A percentile compares a stretch with the other conserved stretches of the same genome.
Evolutionary conservation across 1,140 invertebrate genomes (phyloP).

Genomic region (Caerostris extrusa): DNA sequence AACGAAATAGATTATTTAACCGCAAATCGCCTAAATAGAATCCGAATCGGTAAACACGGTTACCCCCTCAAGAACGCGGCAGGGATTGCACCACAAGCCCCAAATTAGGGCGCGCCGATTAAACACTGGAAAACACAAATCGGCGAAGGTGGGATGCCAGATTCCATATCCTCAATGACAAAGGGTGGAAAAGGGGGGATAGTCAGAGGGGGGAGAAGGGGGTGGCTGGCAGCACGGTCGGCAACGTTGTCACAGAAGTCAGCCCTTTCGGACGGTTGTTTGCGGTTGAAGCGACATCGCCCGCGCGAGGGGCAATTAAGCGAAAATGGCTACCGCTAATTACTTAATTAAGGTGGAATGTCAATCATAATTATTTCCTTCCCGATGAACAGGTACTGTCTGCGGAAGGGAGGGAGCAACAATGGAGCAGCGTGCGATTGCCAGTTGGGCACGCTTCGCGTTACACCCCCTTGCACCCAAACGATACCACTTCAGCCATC

Average conservation of each 20-base stretch:
- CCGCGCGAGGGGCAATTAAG: conserved; percentile 74
- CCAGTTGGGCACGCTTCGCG: not conserved
- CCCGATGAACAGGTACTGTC: conserved; percentile 70
- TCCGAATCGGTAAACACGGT: not conserved
- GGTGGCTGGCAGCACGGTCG: conserved; percentile 45
- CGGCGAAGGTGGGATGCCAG: conserved; percentile 19
- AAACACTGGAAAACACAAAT: conserved; percentile 18
- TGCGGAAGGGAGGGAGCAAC: conserved; percentile 37
- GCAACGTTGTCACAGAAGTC: conserved; percentile 68
- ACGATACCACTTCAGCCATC: not conserved
- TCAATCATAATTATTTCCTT: conserved; percentile 74
- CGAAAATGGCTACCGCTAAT: conserved; percentile 76
- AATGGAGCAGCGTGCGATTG: conserved; percentile 43
- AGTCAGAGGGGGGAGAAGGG: not conserved
- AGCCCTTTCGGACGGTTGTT: conserved; percentile 68
- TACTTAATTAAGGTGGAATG: conserved; percentile 76
- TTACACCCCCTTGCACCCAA: not conserved
- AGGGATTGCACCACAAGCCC: not conserved
- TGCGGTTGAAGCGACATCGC: conserved; percentile 68
- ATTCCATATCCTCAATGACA: conserved; percentile 20
- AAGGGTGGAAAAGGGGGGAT: not conserved
- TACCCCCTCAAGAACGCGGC: not conserved
- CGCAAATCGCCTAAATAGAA: conserved; percentile 9
- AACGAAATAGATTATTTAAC: conserved; percentile 13
- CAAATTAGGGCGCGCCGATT: conserved; percentile 40